Conservation (phyloP, 2,888 invertebrate genomes). For the Mesorhabditis sp. region DNA sequence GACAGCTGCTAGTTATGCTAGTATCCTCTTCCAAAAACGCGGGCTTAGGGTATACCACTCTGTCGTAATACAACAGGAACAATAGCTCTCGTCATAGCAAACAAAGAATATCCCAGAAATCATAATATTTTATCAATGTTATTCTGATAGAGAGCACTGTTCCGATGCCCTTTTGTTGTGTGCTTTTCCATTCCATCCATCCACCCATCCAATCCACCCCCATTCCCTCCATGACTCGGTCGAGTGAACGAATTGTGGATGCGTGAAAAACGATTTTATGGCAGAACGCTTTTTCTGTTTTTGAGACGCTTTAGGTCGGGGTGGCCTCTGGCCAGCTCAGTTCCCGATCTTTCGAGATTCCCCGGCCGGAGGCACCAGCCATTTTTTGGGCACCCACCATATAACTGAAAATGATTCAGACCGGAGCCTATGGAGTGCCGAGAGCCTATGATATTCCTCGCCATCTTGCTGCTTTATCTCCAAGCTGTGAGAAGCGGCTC, state of each 20-base stretch:
- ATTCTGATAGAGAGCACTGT: background rate
- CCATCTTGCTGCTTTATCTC: background rate
- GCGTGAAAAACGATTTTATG: no score
- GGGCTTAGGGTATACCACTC: no score
- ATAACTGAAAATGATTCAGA: background rate
- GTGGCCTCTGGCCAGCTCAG: background rate
- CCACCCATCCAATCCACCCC: background rate
- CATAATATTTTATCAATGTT: background rate
- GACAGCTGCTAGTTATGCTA: background rate
- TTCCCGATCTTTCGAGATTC: background rate
- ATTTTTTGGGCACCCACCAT: background rate
- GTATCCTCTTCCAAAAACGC: background rate
- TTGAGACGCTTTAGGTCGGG: no score
- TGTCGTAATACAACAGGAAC: no score
- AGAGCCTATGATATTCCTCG: background rate
- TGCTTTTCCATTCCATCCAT: background rate
- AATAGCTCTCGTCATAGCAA: no score
- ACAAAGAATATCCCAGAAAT: no score
- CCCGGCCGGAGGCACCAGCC: background rate
- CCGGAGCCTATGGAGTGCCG: background rate
- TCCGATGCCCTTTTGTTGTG: background rate
- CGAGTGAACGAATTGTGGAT: no score
- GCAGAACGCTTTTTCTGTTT: no score
- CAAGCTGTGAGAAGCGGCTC: background rate
- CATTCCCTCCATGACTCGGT: background rate